Percentiles rank a stretch among this genome's conserved stretches.
Conservation (phyloP, 2,113 vertebrate species). For the Baryphthengus martii region DNA sequence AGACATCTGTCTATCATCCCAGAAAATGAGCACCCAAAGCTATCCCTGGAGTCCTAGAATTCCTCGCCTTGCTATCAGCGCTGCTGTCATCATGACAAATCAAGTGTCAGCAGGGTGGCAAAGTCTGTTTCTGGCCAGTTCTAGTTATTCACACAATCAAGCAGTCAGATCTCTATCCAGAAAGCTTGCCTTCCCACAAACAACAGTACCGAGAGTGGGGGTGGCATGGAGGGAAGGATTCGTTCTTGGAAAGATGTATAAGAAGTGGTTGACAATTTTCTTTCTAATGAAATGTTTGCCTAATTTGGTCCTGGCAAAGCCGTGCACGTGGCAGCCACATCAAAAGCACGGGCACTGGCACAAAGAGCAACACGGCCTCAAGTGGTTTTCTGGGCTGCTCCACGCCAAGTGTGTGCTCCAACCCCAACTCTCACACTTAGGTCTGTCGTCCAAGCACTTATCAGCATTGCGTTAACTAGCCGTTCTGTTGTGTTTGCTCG, state of each 20-base stretch:
- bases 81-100: not conserved
- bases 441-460: not conserved
- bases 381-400: not conserved
- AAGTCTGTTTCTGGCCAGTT: not conserved
- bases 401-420: not conserved
- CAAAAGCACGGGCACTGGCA: conserved; percentile 13
- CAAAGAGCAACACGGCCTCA: not conserved
- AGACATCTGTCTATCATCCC: not conserved
- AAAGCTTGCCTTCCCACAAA: not conserved
- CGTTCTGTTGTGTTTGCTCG: not conserved
- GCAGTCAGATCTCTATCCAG: not conserved
- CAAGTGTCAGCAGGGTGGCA: not conserved
- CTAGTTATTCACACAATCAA: not conserved
- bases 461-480: not conserved
- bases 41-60: not conserved
- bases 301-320: not conserved
- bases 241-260: not conserved
- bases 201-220: not conserved
- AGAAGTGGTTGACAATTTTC: not conserved
- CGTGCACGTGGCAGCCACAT: conserved; percentile 44
- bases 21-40: not conserved
- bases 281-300: conserved; percentile 22
- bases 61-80: not conserved
- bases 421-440: not conserved
- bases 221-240: not conserved